Conservation (phyloP, 2,113 vertebrate genomes). For the Miniopterus natalensis region DNA sequence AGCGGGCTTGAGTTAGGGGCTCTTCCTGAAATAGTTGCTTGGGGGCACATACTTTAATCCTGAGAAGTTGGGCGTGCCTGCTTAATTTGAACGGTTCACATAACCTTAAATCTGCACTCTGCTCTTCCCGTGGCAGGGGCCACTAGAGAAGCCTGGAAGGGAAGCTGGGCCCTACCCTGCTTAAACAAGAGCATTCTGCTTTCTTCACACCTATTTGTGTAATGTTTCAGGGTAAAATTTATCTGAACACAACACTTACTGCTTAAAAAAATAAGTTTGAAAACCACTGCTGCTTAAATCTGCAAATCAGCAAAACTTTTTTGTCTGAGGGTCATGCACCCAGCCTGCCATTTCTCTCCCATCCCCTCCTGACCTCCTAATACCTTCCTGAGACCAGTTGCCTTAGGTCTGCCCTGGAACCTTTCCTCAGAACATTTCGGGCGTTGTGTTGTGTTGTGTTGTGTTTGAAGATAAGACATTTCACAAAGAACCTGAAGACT, state of each 20-base stretch:
- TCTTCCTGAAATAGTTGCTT: conserved; percentile 23
- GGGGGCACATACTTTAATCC: not conserved
- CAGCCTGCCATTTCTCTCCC: not conserved
- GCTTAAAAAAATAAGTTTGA: conserved; percentile 38
- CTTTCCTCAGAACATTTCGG: not conserved
- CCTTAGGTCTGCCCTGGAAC: not conserved
- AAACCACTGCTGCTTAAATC: conserved; percentile 32
- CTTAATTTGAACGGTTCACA: conserved; percentile 39
- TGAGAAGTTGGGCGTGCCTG: conserved; percentile 47
- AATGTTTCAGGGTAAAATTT: conserved; percentile 6
- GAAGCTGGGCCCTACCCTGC: not conserved
- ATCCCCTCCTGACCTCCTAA: not conserved
- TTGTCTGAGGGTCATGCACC: not conserved
- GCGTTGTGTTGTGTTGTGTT: not conserved
- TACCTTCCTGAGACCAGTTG: not conserved
- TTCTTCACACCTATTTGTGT: conserved; percentile 15
- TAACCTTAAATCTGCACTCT: not conserved
- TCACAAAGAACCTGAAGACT: conserved; percentile 6
- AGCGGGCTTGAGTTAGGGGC: not conserved
- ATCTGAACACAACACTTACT: conserved; percentile 20
- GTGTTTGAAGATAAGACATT: not conserved
- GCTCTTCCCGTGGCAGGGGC: not conserved
- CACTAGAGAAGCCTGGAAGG: not conserved
- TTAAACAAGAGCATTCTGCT: not conserved
- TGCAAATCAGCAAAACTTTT: conserved; percentile 41